Percentiles rank a stretch among this genome's conserved stretches.
Evolutionary conservation across 2,888 invertebrate genomes (phyloP).

Genomic region (Pristionchus japonicus): DNA sequence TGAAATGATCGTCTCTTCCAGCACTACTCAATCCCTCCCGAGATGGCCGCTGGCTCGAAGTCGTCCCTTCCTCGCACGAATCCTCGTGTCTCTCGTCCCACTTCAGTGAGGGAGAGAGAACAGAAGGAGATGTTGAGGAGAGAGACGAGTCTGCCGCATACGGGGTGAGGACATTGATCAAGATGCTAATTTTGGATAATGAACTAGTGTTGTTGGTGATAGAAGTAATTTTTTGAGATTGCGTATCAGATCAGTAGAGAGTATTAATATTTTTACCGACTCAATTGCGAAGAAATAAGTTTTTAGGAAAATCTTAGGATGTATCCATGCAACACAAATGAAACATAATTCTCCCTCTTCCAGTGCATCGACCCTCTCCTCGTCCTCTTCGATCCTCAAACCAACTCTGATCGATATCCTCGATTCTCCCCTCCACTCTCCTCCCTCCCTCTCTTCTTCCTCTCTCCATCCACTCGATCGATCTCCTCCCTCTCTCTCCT

Average conservation of each 20-base stretch:
- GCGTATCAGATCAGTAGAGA: too few species aligned
- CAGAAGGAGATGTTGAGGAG: conserved; percentile 2
- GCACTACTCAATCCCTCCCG: conserved; percentile 59
- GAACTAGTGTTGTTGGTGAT: too few species aligned
- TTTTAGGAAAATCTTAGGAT: too few species aligned
- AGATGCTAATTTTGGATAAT: neutral
- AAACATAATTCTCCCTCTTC: neutral
- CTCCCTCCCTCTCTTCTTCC: conserved; percentile 30
- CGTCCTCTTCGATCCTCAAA: neutral
- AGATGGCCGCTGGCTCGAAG: neutral
- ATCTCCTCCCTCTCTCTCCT: conserved; percentile 37
- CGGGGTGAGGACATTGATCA: neutral
- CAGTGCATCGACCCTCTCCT: conserved; percentile 48
- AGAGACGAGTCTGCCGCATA: neutral
- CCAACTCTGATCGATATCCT: conserved; percentile 40
- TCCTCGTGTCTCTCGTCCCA: conserved; percentile 36
- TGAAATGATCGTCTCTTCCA: too few species aligned
- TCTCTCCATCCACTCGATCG: neutral
- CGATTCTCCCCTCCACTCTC: neutral
- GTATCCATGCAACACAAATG: too few species aligned
- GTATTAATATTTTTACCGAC: too few species aligned
- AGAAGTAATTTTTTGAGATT: too few species aligned
- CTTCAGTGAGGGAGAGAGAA: conserved; percentile 30
- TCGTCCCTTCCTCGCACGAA: conserved; percentile 35
- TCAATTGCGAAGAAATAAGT: too few species aligned